Conservation (phyloP, 92 coral and sea anemone species). For the Heteractis magnifica region DNA sequence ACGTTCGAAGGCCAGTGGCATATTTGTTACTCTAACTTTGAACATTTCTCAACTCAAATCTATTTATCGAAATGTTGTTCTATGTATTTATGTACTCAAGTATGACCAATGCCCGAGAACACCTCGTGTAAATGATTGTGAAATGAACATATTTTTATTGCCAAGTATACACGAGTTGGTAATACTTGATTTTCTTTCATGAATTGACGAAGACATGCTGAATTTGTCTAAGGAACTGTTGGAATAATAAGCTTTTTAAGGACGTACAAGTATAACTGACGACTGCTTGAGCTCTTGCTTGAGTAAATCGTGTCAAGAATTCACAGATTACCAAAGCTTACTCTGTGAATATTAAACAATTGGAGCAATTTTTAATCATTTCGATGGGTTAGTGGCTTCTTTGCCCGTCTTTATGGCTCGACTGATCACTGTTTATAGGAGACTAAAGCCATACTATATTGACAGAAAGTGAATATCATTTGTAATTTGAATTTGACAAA, state of each 20-base stretch:
- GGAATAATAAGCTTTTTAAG: constrained; percentile 17
- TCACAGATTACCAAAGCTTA: constrained; percentile 60
- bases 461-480: constrained; percentile 68
- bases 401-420: constrained; percentile 25
- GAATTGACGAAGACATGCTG: constrained; percentile 38
- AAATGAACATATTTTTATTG: constrained; percentile 58
- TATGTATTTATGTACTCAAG: constrained; percentile 69
- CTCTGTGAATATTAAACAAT: constrained; percentile 78
- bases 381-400: constrained; percentile 75
- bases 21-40: constrained; percentile 82
- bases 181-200: constrained; percentile 19
- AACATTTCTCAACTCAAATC: constrained; percentile 48
- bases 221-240: constrained; percentile 24
- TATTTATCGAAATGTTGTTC: constrained; percentile 51
- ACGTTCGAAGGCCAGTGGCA: constrained; percentile 93
- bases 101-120: constrained; percentile 45
- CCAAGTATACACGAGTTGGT: constrained; percentile 31
- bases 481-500: constrained; percentile 86
- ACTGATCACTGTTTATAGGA: constrained; percentile 7
- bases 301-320: constrained; percentile 70
- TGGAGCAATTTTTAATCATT: constrained; percentile 57
- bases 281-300: constrained; percentile 64
- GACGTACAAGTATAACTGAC: constrained; percentile 28
- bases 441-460: constrained; percentile 41
- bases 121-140: constrained; percentile 79